These are phyloP conservation scores for Xestia c-nigrum DNA, from an alignment of 2,888 invertebrate genomes.

Conservation along the genomic window DNA sequence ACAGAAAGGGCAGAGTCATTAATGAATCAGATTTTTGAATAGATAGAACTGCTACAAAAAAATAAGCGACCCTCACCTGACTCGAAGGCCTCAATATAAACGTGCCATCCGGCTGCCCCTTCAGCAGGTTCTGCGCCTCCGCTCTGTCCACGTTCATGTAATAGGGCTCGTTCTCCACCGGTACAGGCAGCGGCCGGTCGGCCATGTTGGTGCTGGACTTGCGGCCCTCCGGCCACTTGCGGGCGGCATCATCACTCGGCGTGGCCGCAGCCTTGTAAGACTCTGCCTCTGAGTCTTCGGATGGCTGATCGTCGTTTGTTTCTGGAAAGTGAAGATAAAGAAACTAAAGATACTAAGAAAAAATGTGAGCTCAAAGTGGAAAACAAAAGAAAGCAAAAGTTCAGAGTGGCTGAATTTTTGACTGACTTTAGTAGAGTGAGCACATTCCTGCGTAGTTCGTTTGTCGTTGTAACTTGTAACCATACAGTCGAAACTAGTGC, in stretches of 20 bases:
- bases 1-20: no score
- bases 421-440: background rate
- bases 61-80: slow-evolving; percentile 75
- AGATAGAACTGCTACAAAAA: background rate
- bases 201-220: slow-evolving; percentile 81
- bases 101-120: slow-evolving; percentile 90
- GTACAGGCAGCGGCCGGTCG: slow-evolving; percentile 87
- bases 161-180: slow-evolving; percentile 89
- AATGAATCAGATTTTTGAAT: no score
- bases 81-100: slow-evolving; percentile 91
- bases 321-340: slow-evolving; percentile 70
- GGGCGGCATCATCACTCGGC: slow-evolving; percentile 44
- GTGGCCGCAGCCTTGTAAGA: slow-evolving; percentile 55
- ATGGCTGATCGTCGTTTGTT: slow-evolving; percentile 79
- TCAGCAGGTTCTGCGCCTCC: slow-evolving; percentile 88
- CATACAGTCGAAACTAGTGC: background rate
- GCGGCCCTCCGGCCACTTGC: slow-evolving; percentile 71
- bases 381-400: background rate
- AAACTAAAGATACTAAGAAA: background rate
- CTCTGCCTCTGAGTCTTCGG: slow-evolving; percentile 79
- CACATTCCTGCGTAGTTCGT: background rate
- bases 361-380: background rate
- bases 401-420: background rate
- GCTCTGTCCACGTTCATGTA: slow-evolving; percentile 90
- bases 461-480: background rate